Evolutionary conservation across 1,140 invertebrate species (phyloP).

Genomic region (Polyergus mexicanus): DNA sequence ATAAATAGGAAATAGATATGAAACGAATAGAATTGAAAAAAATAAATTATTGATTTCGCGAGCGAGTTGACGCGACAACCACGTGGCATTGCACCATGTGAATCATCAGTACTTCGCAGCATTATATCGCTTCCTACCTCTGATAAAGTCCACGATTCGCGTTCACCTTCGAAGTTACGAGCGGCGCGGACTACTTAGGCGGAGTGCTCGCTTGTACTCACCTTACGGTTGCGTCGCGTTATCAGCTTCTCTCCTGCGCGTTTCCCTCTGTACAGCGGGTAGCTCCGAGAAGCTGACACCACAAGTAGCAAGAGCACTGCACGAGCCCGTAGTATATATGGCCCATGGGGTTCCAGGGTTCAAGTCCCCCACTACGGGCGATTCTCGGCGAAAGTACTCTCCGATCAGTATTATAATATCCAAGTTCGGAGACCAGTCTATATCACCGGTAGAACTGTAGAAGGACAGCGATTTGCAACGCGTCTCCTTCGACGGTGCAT

Average conservation of each 20-base stretch:
- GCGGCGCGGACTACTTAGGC: background rate
- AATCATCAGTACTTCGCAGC: conserved; percentile 51
- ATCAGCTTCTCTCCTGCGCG: conserved; percentile 34
- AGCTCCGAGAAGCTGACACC: conserved; percentile 79
- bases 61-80: background rate
- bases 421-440: conserved; percentile 64
- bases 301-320: conserved; percentile 79
- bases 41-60: background rate
- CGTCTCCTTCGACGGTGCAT: conserved; percentile 43
- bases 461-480: conserved; percentile 63
- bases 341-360: conserved; percentile 80
- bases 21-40: conserved; percentile 5
- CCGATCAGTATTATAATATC: conserved; percentile 74
- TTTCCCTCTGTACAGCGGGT: conserved; percentile 64
- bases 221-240: conserved; percentile 46
- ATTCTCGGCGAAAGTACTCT: conserved; percentile 83
- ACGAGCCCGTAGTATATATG: conserved; percentile 80
- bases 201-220: conserved; percentile 47
- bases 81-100: conserved; percentile 34
- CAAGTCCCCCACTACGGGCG: conserved; percentile 82
- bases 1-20: background rate
- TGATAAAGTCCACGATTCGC: background rate
- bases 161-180: conserved; percentile 26
- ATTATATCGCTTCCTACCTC: conserved; percentile 37
- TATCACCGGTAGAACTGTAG: conserved; percentile 63